Base-by-base conservation (phyloP, 2,888 invertebrate species). In the Agonopterix alstromeriana region DNA sequence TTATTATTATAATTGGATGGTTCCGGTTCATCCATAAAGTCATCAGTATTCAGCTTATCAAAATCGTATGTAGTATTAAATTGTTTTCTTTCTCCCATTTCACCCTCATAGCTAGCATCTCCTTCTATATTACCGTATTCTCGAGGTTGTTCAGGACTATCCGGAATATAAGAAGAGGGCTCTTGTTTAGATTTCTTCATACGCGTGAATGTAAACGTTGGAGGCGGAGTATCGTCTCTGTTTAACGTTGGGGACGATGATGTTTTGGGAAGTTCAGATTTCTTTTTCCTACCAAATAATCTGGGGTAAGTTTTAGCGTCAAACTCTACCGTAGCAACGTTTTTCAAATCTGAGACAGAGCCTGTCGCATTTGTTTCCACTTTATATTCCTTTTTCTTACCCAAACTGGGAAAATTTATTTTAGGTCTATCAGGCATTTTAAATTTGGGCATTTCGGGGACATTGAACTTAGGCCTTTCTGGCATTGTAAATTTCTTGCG, bases 281-380 rank as follows among this genome's bases (percentile, higher is more conserved):
- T 85, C 63, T 90, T 89, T 61, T 88, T 88, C 60, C 79, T 81
- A 51, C 73, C 77, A 62, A 93, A 92, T 56, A 95, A 90, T 60
- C 95, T 91, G 0, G 96, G 96, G 70, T 94, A 95, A 0, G 96
- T 95, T 60, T 92, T 92, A 55, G 94, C 92, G 75, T 94, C 94
- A 67, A 92, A 92, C 46, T 92, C 91, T 66, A 95, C 94, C 42
- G 90, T 91, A 48, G 90, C 86, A 38, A 86, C 82, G 49, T 89
- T 86, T 59, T 77, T 73, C 65, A 73, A 70, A 64, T 74, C 87
- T 46, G 62, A 66, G 50, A 70, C 75, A 10, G 78, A 86, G 70
- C 70, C 88, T 58, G 58, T 85, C 65, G 58, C 77, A 54, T 87
- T 84, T 8, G 63, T 70, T 44, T 76, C 73, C 14, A 68, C 57